Conservation (phyloP, 2,113 vertebrate genomes). For the Ameiurus melas region DNA sequence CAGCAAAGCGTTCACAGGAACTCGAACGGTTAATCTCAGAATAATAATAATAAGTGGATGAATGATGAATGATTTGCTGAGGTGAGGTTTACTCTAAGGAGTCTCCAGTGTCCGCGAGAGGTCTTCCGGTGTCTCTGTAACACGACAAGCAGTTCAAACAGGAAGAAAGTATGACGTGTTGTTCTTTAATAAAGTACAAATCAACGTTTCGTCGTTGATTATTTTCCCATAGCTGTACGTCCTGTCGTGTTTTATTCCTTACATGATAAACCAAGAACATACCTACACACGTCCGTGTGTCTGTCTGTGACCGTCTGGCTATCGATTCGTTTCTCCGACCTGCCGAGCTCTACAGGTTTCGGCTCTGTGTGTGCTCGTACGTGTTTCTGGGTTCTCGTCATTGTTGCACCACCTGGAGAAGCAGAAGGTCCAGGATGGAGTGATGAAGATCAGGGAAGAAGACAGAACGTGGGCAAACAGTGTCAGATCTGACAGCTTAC, state of each 20-base stretch:
- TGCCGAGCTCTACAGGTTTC: background rate
- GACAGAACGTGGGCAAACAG: conserved; percentile 22
- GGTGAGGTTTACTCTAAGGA: no score
- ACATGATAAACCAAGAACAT: background rate
- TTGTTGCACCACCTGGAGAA: conserved; percentile 45
- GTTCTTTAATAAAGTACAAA: background rate
- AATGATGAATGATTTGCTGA: no score
- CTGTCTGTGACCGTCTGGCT: no score
- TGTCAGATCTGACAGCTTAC: conserved; percentile 3
- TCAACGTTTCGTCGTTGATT: background rate
- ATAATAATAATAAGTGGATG: no score
- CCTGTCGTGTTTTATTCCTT: background rate
- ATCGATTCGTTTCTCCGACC: background rate
- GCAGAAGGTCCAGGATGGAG: conserved; percentile 3
- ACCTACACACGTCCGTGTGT: no score
- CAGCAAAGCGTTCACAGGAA: no score
- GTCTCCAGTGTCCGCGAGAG: background rate
- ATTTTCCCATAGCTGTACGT: background rate
- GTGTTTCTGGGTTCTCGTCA: conserved; percentile 35
- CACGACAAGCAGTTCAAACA: no score
- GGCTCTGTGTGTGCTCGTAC: background rate
- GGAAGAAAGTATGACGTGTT: no score
- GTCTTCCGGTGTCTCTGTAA: background rate
- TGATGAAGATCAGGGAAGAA: conserved; percentile 19
- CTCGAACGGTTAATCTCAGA: no score